Conservation (phyloP, 2,797 vertebrate genomes). For the Anguilla megastoma region DNA sequence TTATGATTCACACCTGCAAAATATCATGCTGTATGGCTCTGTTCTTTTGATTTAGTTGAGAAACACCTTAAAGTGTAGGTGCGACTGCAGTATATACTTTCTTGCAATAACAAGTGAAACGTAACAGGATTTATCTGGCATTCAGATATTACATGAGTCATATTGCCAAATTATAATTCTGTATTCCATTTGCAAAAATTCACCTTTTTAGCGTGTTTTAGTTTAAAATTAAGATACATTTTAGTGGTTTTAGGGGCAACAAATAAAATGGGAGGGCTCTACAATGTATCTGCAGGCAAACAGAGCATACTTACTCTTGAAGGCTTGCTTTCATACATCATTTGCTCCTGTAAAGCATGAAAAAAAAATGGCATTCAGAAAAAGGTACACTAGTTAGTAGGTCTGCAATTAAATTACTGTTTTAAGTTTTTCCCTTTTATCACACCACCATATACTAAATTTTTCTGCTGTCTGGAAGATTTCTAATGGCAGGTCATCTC, state of each 20-base stretch:
- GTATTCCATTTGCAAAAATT: neutral
- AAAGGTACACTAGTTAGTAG: neutral
- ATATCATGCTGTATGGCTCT: neutral
- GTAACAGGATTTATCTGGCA: too few species aligned
- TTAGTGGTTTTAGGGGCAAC: neutral
- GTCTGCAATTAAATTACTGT: neutral
- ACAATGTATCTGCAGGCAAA: neutral
- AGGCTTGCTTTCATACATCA: slow-evolving; percentile 63
- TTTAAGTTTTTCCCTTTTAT: neutral
- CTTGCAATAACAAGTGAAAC: too few species aligned
- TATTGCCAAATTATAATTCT: neutral
- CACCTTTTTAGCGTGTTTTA: too few species aligned
- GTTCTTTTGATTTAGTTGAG: neutral
- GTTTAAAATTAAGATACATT: neutral
- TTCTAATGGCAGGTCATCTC: too few species aligned
- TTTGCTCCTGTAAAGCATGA: slow-evolving; percentile 64
- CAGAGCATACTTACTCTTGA: slow-evolving; percentile 61
- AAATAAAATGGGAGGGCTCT: neutral
- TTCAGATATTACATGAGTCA: too few species aligned
- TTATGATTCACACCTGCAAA: neutral
- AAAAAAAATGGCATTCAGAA: slow-evolving; percentile 20
- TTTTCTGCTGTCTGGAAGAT: too few species aligned
- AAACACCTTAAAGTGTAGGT: too few species aligned
- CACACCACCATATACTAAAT: too few species aligned
- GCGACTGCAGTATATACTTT: too few species aligned